Base-by-base conservation (phyloP, 1,140 invertebrate genomes). In the Tetramorium simillimum region DNA sequence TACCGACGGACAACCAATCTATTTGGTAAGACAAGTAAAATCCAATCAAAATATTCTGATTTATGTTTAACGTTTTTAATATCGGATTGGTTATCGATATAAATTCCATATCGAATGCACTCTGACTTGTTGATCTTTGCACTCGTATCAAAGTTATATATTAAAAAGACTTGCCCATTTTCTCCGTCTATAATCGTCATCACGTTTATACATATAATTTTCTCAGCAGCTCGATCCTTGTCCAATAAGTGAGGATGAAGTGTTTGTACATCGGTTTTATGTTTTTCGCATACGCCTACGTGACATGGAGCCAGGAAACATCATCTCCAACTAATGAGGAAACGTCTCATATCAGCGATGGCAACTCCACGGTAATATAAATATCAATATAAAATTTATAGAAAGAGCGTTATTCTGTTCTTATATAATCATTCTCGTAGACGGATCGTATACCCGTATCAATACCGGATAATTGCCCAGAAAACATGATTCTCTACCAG, bases 401-500 rank as follows among this genome's bases (percentile, higher is more conserved):
- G 3, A 18, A 33, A 53, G 4, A 51, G 18, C n/a, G 28, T 1
- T 49, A 33, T 43, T 53, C 18, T n/a, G 2, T 73, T 9, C 16
- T 72, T 21, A 60, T 9, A 33, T 9, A 24, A 21, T 60, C 1
- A 2, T 53, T 3, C 58, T 85, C 84, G 16, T 60, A 93, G 92
- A 12, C 10, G 16, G 91, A 92, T 33, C 90, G 87, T 67, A 86
- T 91, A 63, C 96, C 97, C 16, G 90, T 97, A 7, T 96, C 94
- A 73, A 93, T 95, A 53, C 96, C 96, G 16, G 94, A 94, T 0
- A 93, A 91, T 86, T 97, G 97, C 92, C 95, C 96, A 14, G 93
- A 95, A 65, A 96, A 97, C 89, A 96, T 97, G 93, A 89, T 97
- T 12, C 95, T 96, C 2, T 97, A 97, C 92, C 96, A 96, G 0